Evolutionary conservation across 2,113 vertebrate genomes (phyloP), one percentile per base, ranked within the genome.

Genomic region (Nesoenas mayeri): DNA sequence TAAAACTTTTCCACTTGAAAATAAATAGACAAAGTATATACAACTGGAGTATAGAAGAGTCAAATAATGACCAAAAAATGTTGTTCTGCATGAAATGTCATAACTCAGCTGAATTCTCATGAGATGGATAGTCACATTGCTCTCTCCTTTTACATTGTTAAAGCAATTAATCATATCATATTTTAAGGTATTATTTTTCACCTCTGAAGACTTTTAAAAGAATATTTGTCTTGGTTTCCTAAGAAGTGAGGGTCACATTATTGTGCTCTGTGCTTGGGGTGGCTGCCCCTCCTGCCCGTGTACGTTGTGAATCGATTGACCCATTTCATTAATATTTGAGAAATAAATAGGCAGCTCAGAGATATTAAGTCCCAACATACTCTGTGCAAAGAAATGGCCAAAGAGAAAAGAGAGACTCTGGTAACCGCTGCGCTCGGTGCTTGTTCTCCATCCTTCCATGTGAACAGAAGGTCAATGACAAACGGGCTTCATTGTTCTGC

Each of bases 401-500:
- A 19, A 29, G 21, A 78, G 60, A 47, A 22, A 12, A 60, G n/a
- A 56, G 58, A 50, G 21, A 18, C 8, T 19, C 36, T 29, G 0
- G 0, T 36, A 17, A 34, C 17, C 0, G 4, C 17, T 8, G 53
- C 3, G 6, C 54, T 48, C 15, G 2, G 48, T 9, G 36, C 42
- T 81, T 13, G 4, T 19, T 80, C 75, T 67, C 47, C 38, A 9
- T 54, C 66, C 56, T 62, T 40, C 56, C 22, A 0, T 16, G 13
- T 56, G 84, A 57, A 29, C 2, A 5, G 26, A 20, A 12, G 48
- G 40, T 62, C 31, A 17, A 19, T 16, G 22, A 22, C 34, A 36
- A 57, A 40, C 15, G 15, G 26, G 53, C 22, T 50, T 26, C 11
- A 3, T 44, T 47, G 38, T 50, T 71, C 57, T 75, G 50, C 71